phyloP scores from a whole-genome alignment of 2,888 invertebrate genomes.

The Eristalinus aeneus region DNA sequence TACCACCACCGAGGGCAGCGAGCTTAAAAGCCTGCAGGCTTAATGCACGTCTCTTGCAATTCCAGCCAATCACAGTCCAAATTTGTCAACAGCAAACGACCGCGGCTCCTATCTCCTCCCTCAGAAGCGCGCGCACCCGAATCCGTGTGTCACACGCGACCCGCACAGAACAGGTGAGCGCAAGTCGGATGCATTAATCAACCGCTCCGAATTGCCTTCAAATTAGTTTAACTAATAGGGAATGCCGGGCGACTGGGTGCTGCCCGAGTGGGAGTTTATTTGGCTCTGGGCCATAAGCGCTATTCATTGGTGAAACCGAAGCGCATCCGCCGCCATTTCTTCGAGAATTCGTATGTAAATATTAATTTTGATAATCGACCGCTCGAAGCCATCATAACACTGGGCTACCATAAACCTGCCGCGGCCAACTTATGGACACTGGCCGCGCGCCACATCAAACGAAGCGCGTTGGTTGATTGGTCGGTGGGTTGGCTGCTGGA shows the following conservation, averaged over 20 bases:
- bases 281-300: conserved; percentile 15
- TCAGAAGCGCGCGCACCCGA: not conserved
- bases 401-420: conserved; percentile 38
- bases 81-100: conserved; percentile 38
- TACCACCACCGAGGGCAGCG: not conserved
- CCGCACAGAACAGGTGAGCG: not conserved
- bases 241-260: conserved; percentile 47
- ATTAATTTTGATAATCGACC: conserved; percentile 54
- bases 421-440: conserved; percentile 50
- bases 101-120: not conserved
- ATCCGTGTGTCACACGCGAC: not conserved
- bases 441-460: conserved; percentile 46
- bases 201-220: conserved; percentile 46
- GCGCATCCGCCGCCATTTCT: conserved; percentile 39
- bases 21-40: not conserved
- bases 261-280: conserved; percentile 57
- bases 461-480: conserved; percentile 40
- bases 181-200: conserved; percentile 46
- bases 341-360: conserved; percentile 33
- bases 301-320: conserved; percentile 50
- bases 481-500: conserved; percentile 14
- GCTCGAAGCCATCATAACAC: conserved; percentile 29
- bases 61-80: conserved; percentile 3
- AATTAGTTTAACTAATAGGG: conserved; percentile 63
- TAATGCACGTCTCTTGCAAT: conserved; percentile 18